Percentiles rank a stretch among this genome's conserved stretches.
Evolutionary conservation across 2,797 vertebrate species (phyloP).

Genomic region (Protonibea diacanthus): DNA sequence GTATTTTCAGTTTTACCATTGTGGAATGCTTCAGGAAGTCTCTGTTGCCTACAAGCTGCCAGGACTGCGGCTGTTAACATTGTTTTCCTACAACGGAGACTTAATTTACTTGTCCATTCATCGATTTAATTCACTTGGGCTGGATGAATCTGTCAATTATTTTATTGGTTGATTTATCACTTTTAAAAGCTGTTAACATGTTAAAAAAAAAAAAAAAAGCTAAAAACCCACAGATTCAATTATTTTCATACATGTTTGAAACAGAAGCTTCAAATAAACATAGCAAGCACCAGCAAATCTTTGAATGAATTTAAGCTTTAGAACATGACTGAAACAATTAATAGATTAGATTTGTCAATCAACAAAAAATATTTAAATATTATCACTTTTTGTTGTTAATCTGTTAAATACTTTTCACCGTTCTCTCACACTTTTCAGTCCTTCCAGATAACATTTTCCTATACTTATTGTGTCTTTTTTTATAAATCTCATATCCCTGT

Average conservation of each 20-base stretch:
- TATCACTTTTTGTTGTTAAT: neutral
- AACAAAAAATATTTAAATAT: neutral
- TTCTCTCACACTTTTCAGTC: neutral
- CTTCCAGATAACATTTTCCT: no score
- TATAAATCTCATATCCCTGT: neutral
- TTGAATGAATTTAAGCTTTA: neutral
- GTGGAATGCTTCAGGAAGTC: constrained; percentile 48
- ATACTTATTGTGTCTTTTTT: neutral
- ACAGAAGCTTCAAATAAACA: neutral
- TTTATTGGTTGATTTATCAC: neutral
- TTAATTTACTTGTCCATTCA: neutral
- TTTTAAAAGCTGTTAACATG: neutral
- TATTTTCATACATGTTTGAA: neutral
- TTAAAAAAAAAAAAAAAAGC: no score
- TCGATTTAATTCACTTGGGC: neutral
- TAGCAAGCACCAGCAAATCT: neutral
- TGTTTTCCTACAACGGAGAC: neutral
- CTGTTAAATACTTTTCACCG: neutral
- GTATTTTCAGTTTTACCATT: neutral
- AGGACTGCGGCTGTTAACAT: neutral
- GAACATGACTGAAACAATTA: neutral
- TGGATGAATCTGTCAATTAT: neutral
- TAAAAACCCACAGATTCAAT: neutral
- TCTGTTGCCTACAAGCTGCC: neutral
- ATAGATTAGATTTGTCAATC: neutral